A percentile compares a stretch with the other conserved stretches of the same genome.
Evolutionary conservation across 2,888 invertebrate species (phyloP).

Genomic region (Lycophotia porphyrea): DNA sequence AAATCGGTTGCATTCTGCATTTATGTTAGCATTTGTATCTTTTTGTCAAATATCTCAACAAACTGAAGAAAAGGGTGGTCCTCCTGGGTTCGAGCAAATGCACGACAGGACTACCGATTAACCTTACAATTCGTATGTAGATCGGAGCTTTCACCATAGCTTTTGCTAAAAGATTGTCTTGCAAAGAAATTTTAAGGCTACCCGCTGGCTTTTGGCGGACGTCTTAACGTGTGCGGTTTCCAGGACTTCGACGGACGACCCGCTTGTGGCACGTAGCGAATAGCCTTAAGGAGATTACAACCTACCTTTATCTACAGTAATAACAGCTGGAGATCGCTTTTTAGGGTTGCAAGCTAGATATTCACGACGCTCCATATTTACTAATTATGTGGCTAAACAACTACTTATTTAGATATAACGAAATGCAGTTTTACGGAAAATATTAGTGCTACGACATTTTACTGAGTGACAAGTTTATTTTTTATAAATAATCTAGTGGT

Average conservation of each 20-base stretch:
- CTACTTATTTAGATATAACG: background rate
- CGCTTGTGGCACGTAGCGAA: background rate
- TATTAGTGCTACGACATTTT: background rate
- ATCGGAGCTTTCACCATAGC: background rate
- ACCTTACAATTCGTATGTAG: background rate
- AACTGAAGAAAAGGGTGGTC: background rate
- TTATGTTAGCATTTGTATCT: background rate
- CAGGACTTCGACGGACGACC: background rate
- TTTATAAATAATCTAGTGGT: constrained; percentile 1
- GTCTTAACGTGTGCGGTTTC: background rate
- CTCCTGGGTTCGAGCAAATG: background rate
- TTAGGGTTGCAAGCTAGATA: constrained; percentile 13
- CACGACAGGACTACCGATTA: background rate
- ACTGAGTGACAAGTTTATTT: background rate
- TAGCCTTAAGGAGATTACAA: no score
- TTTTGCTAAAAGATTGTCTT: background rate
- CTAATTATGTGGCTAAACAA: background rate
- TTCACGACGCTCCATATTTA: constrained; percentile 15
- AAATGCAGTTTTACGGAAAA: background rate
- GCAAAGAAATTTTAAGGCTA: background rate
- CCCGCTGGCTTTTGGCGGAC: background rate
- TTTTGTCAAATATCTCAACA: background rate
- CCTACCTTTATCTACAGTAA: constrained; percentile 31
- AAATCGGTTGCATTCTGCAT: background rate
- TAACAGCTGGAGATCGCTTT: background rate